Evolutionary conservation across 2,797 vertebrate species (phyloP).

Genomic region (Enoplosus armatus): DNA sequence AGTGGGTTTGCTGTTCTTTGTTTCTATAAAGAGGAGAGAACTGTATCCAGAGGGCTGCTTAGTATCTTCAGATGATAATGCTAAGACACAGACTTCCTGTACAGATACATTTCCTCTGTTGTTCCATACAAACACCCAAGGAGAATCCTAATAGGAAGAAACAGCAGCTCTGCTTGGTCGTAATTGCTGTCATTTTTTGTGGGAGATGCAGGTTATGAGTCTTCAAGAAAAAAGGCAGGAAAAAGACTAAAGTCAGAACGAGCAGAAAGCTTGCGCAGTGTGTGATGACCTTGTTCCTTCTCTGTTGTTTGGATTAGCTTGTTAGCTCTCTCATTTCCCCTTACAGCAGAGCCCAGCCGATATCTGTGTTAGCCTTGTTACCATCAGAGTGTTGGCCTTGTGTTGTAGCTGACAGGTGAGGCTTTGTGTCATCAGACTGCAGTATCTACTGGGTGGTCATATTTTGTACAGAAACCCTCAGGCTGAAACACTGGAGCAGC

Average conservation of each 20-base stretch:
- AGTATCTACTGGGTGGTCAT: neutral
- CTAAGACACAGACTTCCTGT: conserved; percentile 15
- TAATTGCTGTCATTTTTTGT: neutral
- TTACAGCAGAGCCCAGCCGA: conserved; percentile 4
- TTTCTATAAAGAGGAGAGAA: conserved; percentile 15
- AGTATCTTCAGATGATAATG: conserved; percentile 29
- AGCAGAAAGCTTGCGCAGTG: neutral
- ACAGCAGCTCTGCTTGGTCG: conserved; percentile 6
- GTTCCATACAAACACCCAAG: conserved; percentile 11
- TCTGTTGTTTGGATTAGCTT: neutral
- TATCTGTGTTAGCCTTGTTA: conserved; percentile 1
- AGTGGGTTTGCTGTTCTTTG: conserved; percentile 31
- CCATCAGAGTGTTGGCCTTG: neutral
- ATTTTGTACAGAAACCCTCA: conserved; percentile 16
- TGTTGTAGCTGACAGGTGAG: conserved; percentile 5
- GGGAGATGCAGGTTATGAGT: neutral
- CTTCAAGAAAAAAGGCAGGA: neutral
- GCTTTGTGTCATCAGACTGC: conserved; percentile 6
- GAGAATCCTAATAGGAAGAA: conserved; percentile 31
- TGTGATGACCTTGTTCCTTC: neutral
- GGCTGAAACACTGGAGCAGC: conserved; percentile 1
- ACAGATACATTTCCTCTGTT: conserved; percentile 9
- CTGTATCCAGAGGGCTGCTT: conserved; percentile 32
- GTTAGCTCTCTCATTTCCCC: conserved; percentile 3
- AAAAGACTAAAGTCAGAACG: neutral